Percentiles rank a stretch among this genome's conserved stretches.
phyloP scores from a whole-genome alignment of 2,888 invertebrate species.

The Hyposoter didymator region DNA sequence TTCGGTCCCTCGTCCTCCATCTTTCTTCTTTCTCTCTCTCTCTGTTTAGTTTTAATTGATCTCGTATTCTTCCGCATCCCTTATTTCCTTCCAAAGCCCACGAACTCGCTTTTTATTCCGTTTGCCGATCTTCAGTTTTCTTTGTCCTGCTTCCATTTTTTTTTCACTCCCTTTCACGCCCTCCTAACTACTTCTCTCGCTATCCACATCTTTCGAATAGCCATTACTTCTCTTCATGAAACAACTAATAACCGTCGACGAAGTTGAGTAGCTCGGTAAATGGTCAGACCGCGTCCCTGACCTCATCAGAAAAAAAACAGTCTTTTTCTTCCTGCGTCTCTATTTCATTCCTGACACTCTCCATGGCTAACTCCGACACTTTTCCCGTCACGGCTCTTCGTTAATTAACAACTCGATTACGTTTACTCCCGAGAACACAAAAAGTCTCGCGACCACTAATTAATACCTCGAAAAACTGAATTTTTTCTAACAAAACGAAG shows the following conservation, averaged over 20 bases:
- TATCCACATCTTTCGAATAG: background rate
- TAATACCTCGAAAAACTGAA: background rate
- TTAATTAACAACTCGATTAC: conserved; percentile 64
- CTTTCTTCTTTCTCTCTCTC: conserved; percentile 25
- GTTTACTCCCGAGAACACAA: conserved; percentile 53
- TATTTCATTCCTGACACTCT: conserved; percentile 26
- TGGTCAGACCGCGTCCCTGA: conserved; percentile 48
- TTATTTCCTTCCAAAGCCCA: background rate
- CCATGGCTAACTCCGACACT: background rate
- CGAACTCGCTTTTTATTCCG: background rate
- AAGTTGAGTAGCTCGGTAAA: conserved; percentile 42
- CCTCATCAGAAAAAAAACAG: conserved; percentile 25
- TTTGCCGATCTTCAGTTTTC: conserved; percentile 7
- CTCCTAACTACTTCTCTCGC: background rate
- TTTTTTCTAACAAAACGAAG: no score
- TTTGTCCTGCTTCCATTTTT: background rate
- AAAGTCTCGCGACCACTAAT: conserved; percentile 25
- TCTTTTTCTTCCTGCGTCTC: conserved; percentile 22
- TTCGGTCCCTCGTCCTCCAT: background rate
- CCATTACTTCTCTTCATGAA: conserved; percentile 43
- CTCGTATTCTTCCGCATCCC: background rate
- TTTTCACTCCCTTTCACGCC: background rate
- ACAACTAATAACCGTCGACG: conserved; percentile 48
- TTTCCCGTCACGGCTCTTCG: conserved; percentile 47
- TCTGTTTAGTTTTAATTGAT: conserved; percentile 10